phyloP scores from a whole-genome alignment of 2,888 invertebrate species.

The Lydus trimaculatus region DNA sequence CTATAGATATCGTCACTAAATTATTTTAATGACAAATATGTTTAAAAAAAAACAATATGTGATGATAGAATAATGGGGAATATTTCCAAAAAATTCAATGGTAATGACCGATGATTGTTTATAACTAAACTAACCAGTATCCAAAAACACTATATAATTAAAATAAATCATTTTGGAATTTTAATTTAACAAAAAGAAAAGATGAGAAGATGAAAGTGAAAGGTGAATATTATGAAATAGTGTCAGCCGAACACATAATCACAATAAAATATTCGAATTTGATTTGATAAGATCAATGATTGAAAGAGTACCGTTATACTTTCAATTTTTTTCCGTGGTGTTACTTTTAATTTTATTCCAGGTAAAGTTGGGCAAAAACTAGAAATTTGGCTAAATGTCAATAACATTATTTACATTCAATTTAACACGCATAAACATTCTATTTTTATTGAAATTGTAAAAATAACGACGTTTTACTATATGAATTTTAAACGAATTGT shows the following conservation, averaged over 20 bases:
- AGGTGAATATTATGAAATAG: conserved; percentile 30
- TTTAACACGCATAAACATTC: not conserved
- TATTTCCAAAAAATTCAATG: not conserved
- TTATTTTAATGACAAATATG: too few species aligned
- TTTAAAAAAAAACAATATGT: not conserved
- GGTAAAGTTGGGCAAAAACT: not conserved
- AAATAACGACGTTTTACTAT: not conserved
- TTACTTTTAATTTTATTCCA: not conserved
- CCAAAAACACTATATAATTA: too few species aligned
- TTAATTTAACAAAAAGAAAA: not conserved
- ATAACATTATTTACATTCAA: not conserved
- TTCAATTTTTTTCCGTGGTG: too few species aligned
- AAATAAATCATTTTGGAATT: not conserved
- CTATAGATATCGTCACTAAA: not conserved
- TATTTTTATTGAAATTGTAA: not conserved
- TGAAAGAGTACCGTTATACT: not conserved
- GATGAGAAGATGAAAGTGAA: conserved; percentile 33
- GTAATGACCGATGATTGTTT: not conserved
- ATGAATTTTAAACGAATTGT: not conserved
- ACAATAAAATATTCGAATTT: not conserved
- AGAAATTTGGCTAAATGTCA: not conserved
- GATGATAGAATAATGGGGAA: not conserved
- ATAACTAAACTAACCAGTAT: not conserved
- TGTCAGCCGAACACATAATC: conserved; percentile 26
- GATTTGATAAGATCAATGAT: not conserved